Percentiles rank a stretch among this genome's conserved stretches.
Conservation (phyloP, 2,888 invertebrate species). For the Drosophila histrio region DNA sequence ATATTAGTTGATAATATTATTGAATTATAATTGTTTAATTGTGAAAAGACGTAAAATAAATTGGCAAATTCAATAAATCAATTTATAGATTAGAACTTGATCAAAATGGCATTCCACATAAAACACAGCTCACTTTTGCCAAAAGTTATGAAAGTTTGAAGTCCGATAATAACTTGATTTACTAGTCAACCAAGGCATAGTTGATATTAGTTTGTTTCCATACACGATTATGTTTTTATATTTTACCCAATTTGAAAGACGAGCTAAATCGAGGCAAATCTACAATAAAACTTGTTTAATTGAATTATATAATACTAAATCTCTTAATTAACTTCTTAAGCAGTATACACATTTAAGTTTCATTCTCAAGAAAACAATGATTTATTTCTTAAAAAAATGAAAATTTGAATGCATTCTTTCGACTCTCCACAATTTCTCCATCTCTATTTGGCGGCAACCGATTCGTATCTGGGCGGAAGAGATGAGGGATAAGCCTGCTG, state of each 20-base stretch:
- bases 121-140: background rate
- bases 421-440: background rate
- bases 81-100: too few relatives aligned
- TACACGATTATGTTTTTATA: too few relatives aligned
- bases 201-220: too few relatives aligned
- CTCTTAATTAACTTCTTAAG: slow-evolving; percentile 3
- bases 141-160: background rate
- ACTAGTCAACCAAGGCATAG: too few relatives aligned
- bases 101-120: background rate
- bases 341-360: background rate
- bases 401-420: background rate
- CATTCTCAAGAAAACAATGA: slow-evolving; percentile 5
- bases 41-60: too few relatives aligned
- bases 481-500: slow-evolving; percentile 22
- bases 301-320: background rate
- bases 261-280: background rate
- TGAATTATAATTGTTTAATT: too few relatives aligned
- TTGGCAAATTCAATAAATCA: too few relatives aligned
- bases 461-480: slow-evolving; percentile 56
- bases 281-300: background rate
- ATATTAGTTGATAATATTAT: too few relatives aligned
- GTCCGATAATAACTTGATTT: background rate
- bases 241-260: too few relatives aligned
- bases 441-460: slow-evolving; percentile 21
- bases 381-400: slow-evolving; percentile 2